Evolutionary conservation across 2,888 invertebrate species (phyloP).

Genomic region (Steinernema scapterisci): DNA sequence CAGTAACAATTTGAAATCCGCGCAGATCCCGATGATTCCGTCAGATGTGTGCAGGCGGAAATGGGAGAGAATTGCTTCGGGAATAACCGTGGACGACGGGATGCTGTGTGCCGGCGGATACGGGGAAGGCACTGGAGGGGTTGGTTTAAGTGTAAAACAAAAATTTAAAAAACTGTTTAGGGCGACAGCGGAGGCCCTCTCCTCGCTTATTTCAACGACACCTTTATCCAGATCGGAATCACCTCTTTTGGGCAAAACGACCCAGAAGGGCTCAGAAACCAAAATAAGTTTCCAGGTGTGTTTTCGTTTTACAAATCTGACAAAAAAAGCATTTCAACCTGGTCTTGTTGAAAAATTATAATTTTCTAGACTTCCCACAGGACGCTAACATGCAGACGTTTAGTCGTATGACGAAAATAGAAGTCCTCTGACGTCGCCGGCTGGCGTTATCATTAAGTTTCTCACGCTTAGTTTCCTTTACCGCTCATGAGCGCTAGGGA

Average conservation of each 20-base stretch:
- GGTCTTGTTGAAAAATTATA: too few species aligned
- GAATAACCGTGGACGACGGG: not conserved
- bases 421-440: too few species aligned
- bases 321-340: too few species aligned
- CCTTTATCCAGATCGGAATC: not conserved
- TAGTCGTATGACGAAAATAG: too few species aligned
- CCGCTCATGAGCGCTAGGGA: not conserved
- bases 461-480: too few species aligned
- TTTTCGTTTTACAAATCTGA: too few species aligned
- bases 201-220: not conserved
- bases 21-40: not conserved
- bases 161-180: not conserved
- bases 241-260: slow-evolving; percentile 2
- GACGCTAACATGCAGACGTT: too few species aligned
- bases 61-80: not conserved
- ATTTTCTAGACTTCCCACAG: too few species aligned
- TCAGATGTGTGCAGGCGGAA: not conserved
- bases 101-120: slow-evolving; percentile 3
- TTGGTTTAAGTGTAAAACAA: not conserved
- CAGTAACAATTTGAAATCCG: not conserved
- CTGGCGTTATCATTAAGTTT: too few species aligned
- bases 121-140: not conserved
- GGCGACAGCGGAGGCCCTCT: slow-evolving; percentile 14
- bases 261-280: not conserved
- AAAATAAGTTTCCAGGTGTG: not conserved